These are phyloP conservation scores for Prionchulus punctatus DNA, from an alignment of 2,888 invertebrate genomes.

Conservation along the genomic window DNA sequence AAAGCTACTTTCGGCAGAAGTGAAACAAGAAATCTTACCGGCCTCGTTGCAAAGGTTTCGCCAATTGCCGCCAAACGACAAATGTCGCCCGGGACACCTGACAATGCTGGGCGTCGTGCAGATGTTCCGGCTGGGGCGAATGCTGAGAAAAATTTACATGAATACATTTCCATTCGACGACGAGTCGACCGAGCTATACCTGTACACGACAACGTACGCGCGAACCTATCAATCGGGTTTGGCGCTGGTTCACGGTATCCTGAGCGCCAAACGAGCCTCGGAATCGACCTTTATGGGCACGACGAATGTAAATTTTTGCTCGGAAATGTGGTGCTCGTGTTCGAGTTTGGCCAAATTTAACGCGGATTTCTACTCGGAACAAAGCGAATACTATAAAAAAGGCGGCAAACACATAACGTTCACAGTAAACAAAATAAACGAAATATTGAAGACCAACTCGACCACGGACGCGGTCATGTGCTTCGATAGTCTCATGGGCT, in stretches of 20 bases:
- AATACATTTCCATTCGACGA: background rate
- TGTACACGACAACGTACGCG: conserved; percentile 64
- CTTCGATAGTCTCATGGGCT: conserved; percentile 62
- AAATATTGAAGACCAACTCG: background rate
- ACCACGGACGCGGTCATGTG: conserved; percentile 44
- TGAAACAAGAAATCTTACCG: background rate
- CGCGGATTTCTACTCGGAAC: background rate
- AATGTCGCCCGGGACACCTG: conserved; percentile 53
- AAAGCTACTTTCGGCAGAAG: background rate
- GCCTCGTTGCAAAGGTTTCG: conserved; percentile 43
- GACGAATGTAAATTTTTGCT: too few relatives aligned
- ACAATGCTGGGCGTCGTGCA: background rate
- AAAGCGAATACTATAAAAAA: background rate
- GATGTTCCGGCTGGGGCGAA: background rate
- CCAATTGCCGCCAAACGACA: conserved; percentile 48
- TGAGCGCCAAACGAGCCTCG: background rate
- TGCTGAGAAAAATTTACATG: background rate
- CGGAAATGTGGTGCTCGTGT: background rate
- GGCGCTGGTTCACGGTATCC: conserved; percentile 50
- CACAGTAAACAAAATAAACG: background rate
- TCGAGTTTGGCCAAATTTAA: too few relatives aligned
- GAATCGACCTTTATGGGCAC: background rate
- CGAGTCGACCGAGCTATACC: conserved; percentile 16
- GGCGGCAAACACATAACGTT: background rate
- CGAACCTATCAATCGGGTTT: conserved; percentile 76